phyloP scores from a whole-genome alignment of 2,888 invertebrate genomes.

The Protophormia terraenovae region DNA sequence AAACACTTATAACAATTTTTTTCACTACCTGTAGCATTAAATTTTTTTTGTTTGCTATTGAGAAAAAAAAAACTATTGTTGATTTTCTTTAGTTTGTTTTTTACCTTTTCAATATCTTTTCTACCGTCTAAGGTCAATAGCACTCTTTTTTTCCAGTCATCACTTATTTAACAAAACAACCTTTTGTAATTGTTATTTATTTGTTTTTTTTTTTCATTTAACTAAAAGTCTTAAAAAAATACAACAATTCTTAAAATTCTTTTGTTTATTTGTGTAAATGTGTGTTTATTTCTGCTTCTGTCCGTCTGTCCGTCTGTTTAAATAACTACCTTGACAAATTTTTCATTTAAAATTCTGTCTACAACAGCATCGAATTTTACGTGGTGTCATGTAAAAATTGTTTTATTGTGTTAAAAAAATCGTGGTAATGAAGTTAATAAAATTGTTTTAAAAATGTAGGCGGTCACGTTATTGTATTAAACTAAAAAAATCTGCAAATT shows the following conservation, averaged over 20 bases:
- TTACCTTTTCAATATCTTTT: not conserved
- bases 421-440: not conserved
- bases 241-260: not conserved
- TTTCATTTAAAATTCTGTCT: not conserved
- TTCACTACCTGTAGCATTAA: not conserved
- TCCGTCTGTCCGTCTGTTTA: not conserved
- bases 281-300: not conserved
- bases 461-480: not conserved
- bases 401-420: not conserved
- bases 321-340: not conserved
- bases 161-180: not conserved
- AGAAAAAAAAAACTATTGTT: not conserved
- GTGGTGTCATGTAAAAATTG: not conserved
- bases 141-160: not conserved
- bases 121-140: conserved; percentile 1
- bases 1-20: too few species aligned
- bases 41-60: not conserved
- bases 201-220: not conserved
- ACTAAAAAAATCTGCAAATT: not conserved
- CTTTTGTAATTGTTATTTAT: not conserved
- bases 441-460: not conserved
- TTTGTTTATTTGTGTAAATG: not conserved
- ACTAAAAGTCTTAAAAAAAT: not conserved
- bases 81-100: not conserved
- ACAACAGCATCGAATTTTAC: not conserved